Percentiles rank a stretch among this genome's conserved stretches.
Conservation (phyloP, 2,888 invertebrate species). For the Cheilosia grossa region DNA sequence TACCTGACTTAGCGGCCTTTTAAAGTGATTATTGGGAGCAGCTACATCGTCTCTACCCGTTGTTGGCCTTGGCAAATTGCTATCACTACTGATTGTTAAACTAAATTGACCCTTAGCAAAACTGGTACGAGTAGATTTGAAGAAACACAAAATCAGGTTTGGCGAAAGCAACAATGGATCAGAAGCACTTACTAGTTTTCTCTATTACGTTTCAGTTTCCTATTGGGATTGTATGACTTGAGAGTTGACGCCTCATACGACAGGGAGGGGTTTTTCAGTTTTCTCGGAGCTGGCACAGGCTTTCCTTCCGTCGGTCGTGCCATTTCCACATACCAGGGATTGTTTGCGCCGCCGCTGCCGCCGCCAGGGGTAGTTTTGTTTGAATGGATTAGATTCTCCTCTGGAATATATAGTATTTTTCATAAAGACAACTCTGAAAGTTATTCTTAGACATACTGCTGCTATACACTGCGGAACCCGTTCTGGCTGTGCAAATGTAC, state of each 20-base stretch:
- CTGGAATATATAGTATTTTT: too few species aligned
- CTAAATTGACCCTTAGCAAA: slow-evolving; percentile 58
- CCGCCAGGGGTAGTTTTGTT: not conserved
- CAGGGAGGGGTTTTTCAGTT: slow-evolving; percentile 29
- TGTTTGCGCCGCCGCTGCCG: not conserved
- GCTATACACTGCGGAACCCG: slow-evolving; percentile 17
- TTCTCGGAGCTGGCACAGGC: slow-evolving; percentile 79
- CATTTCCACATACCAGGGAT: slow-evolving; percentile 26
- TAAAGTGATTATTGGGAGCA: not conserved
- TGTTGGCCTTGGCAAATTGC: slow-evolving; percentile 16
- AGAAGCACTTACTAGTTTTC: slow-evolving; percentile 79
- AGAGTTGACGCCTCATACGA: slow-evolving; percentile 78
- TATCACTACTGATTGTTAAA: slow-evolving; percentile 43
- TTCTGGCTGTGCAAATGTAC: slow-evolving; percentile 42
- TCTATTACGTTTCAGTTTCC: slow-evolving; percentile 82
- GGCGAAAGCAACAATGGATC: not conserved
- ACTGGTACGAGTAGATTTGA: slow-evolving; percentile 9
- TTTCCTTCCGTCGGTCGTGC: slow-evolving; percentile 58
- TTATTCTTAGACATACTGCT: slow-evolving; percentile 47
- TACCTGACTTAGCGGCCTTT: slow-evolving; percentile 46
- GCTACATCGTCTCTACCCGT: slow-evolving; percentile 10
- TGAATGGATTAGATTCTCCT: not conserved
- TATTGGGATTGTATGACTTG: slow-evolving; percentile 82
- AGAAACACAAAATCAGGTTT: slow-evolving; percentile 1
- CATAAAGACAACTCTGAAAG: not conserved